Conservation (phyloP, 1,140 invertebrate species). For the Drosophila mojavensis region DNA sequence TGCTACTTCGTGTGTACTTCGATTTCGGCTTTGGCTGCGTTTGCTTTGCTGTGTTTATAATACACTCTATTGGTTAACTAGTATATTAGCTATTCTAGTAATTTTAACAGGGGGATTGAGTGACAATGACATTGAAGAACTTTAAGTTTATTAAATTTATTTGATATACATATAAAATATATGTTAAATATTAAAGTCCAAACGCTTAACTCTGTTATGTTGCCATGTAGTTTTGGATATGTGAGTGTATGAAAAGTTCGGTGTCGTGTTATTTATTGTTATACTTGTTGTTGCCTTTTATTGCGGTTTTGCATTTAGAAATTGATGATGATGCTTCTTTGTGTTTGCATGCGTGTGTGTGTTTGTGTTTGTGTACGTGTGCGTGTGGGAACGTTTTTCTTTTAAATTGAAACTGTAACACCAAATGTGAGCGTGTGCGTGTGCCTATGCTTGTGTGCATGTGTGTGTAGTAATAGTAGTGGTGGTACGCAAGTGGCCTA, state of each 20-base stretch:
- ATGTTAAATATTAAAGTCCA: too few relatives aligned
- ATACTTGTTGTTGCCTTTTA: conserved; percentile 52
- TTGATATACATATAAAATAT: too few relatives aligned
- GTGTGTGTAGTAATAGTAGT: conserved; percentile 18
- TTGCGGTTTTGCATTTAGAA: conserved; percentile 79
- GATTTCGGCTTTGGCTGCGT: conserved; percentile 46
- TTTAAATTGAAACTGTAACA: conserved; percentile 78
- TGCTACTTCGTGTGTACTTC: conserved; percentile 51
- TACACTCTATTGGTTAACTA: conserved; percentile 9
- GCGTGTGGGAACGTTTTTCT: conserved; percentile 68
- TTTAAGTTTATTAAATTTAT: conserved; percentile 7
- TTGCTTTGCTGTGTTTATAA: conserved; percentile 17
- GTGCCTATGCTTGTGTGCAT: conserved; percentile 15
- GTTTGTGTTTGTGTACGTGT: conserved; percentile 42
- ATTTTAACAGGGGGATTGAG: background rate
- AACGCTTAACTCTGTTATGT: background rate
- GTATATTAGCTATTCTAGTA: conserved; percentile 4
- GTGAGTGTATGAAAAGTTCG: conserved; percentile 26
- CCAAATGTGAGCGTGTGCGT: conserved; percentile 45
- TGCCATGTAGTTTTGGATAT: background rate
- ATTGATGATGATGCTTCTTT: conserved; percentile 70
- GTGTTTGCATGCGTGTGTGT: conserved; percentile 16
- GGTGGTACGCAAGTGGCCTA: conserved; percentile 31
- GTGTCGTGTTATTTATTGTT: conserved; percentile 7
- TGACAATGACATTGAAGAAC: too few relatives aligned